A percentile compares a stretch with the other conserved stretches of the same genome.
Conservation (phyloP, 2,113 vertebrate genomes). For the Corydoras maculifer region DNA sequence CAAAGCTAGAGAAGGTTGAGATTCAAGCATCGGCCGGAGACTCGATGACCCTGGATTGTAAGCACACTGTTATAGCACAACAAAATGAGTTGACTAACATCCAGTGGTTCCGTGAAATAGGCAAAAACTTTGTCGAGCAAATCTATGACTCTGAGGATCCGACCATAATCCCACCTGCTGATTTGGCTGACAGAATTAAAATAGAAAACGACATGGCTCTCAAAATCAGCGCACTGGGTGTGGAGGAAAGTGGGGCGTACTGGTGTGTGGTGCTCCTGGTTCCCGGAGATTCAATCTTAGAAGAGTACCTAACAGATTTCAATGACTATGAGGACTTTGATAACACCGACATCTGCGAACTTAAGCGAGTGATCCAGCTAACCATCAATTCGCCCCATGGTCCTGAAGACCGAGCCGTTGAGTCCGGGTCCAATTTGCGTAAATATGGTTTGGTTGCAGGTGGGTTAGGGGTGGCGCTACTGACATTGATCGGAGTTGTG, state of each 20-base stretch:
- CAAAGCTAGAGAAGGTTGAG: too few species aligned
- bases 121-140: too few species aligned
- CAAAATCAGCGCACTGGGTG: slow-evolving; percentile 30
- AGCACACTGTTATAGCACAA: not conserved
- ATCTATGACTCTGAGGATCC: too few species aligned
- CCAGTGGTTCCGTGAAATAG: too few species aligned
- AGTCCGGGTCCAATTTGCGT: too few species aligned
- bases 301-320: not conserved
- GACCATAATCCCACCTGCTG: too few species aligned
- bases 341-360: slow-evolving; percentile 42
- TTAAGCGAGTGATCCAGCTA: slow-evolving; percentile 48
- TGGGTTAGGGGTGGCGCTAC: too few species aligned
- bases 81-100: too few species aligned
- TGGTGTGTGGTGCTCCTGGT: slow-evolving; percentile 47
- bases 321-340: not conserved
- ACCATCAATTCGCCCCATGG: not conserved
- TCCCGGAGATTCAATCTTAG: not conserved
- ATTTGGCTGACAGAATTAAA: too few species aligned
- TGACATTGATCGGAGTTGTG: too few species aligned
- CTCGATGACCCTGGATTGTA: not conserved
- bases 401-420: not conserved
- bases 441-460: too few species aligned
- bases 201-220: slow-evolving; percentile 30
- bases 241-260: slow-evolving; percentile 48
- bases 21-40: too few species aligned